Percentiles rank a stretch among this genome's conserved stretches.
Evolutionary conservation across 2,113 vertebrate species (phyloP).

Genomic region (Brienomyrus brachyistius): DNA sequence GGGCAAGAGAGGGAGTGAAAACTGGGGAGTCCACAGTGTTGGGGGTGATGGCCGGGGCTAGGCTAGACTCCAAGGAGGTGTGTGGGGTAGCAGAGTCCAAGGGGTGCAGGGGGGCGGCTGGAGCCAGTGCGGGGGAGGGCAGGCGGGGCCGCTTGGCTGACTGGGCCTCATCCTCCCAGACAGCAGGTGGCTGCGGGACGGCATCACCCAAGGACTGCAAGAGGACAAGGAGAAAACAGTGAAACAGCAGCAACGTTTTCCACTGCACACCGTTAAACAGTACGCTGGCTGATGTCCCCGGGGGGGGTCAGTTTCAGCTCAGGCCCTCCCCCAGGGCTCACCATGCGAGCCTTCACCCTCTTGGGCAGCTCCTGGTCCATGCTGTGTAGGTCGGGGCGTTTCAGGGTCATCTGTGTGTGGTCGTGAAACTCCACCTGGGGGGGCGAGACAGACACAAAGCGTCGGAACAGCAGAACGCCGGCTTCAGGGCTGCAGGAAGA

Average conservation of each 20-base stretch:
- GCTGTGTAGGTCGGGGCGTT: conserved; percentile 79
- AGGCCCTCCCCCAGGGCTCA: conserved; percentile 49
- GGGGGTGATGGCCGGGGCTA: conserved; percentile 2
- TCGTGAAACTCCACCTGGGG: conserved; percentile 91
- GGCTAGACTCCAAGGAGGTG: conserved; percentile 35
- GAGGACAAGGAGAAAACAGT: conserved; percentile 2
- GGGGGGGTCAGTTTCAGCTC: not conserved
- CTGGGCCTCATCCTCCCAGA: conserved; percentile 64
- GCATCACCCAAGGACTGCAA: conserved; percentile 66
- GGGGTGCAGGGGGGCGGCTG: conserved; percentile 11
- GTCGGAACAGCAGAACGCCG: not conserved
- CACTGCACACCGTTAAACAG: not conserved
- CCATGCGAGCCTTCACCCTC: conserved; percentile 83
- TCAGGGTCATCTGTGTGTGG: conserved; percentile 79
- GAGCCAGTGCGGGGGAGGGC: conserved; percentile 35
- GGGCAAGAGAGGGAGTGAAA: conserved; percentile 27
- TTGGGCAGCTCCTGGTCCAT: conserved; percentile 87
- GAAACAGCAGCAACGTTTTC: not conserved
- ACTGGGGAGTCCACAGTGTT: conserved; percentile 18
- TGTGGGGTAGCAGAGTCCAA: not conserved
- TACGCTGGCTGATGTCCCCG: not conserved
- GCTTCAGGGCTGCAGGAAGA: not conserved
- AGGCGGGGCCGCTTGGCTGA: conserved; percentile 80
- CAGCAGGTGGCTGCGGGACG: conserved; percentile 52
- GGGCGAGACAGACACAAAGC: not conserved